A percentile compares a stretch with the other conserved stretches of the same genome.
Evolutionary conservation across 92 coral and sea anemone genomes (phyloP).

Genomic region (Umimayanthus chanpuru): DNA sequence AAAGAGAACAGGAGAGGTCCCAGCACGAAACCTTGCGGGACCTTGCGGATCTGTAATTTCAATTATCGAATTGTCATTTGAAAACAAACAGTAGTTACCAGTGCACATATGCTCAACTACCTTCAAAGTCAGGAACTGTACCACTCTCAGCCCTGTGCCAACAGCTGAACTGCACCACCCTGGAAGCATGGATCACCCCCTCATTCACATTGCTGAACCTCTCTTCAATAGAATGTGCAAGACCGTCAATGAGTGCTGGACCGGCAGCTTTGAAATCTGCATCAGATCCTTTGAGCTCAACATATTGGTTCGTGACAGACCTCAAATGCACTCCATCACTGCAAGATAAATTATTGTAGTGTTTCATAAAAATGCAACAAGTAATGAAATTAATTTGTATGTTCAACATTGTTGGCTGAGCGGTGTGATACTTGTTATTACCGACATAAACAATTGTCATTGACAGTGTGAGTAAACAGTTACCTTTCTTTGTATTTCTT

Average conservation of each 20-base stretch:
- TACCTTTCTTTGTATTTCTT: constrained; percentile 30
- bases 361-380: background rate
- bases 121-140: background rate
- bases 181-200: constrained; percentile 16
- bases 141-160: background rate
- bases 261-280: constrained; percentile 15
- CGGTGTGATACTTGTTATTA: background rate
- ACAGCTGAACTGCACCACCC: constrained; percentile 11
- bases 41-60: constrained; percentile 22
- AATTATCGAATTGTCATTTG: constrained; percentile 15
- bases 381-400: constrained; percentile 15
- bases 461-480: background rate
- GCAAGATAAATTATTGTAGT: background rate
- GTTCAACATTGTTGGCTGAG: constrained; percentile 30
- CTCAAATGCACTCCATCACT: constrained; percentile 23
- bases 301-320: constrained; percentile 3
- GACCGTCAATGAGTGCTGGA: constrained; percentile 12
- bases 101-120: background rate
- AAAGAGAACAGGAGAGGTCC: too few relatives aligned
- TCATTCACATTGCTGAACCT: constrained; percentile 12
- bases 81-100: background rate
- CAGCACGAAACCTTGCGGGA: too few relatives aligned
- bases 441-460: constrained; percentile 17
- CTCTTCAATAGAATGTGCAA: background rate
- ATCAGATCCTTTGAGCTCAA: constrained; percentile 8